A percentile compares a stretch with the other conserved stretches of the same genome.
Evolutionary conservation across 2,797 vertebrate species (phyloP).

Genomic region (Bradypus variegatus): DNA sequence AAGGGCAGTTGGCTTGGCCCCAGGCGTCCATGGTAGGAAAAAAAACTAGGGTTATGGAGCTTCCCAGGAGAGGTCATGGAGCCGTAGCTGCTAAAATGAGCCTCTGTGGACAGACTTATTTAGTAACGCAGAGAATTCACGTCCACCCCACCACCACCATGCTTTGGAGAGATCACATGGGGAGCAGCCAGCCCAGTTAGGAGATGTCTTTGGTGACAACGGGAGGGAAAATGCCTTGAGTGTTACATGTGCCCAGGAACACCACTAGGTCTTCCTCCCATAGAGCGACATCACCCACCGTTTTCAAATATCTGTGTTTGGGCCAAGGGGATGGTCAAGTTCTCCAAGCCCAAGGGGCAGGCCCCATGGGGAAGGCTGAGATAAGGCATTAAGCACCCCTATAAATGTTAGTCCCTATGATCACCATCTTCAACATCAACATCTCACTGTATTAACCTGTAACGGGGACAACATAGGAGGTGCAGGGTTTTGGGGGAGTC

Average conservation of each 20-base stretch:
- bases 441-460: background rate
- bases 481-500: background rate
- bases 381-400: background rate
- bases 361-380: background rate
- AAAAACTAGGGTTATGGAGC: background rate
- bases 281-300: background rate
- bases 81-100: background rate
- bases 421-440: background rate
- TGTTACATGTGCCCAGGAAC: no score
- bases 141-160: no score
- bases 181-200: background rate
- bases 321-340: background rate
- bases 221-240: background rate
- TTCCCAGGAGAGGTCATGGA: background rate
- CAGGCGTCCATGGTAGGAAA: background rate
- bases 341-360: background rate
- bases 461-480: no score
- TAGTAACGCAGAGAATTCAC: rapidly evolving
- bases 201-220: background rate
- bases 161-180: background rate
- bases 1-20: background rate
- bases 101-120: background rate
- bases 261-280: background rate
- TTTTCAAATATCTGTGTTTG: background rate
- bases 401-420: background rate